These are phyloP conservation scores for Loripinus fragilis DNA, from an alignment of 2,888 invertebrate species.

Conservation along the genomic window DNA sequence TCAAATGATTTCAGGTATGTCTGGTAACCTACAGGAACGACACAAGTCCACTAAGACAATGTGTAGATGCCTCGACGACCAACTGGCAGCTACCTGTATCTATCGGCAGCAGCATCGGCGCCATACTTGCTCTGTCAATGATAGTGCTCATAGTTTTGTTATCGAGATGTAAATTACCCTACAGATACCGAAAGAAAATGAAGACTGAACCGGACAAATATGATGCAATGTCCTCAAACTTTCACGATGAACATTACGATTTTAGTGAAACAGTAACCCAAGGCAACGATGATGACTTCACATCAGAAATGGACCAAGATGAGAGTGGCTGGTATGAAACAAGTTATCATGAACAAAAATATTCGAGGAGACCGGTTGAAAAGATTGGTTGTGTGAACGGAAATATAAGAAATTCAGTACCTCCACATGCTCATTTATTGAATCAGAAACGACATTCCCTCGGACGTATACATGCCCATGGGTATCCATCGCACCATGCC, in stretches of 20 bases:
- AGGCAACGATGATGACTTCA: slow-evolving; percentile 68
- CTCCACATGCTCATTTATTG: slow-evolving; percentile 32
- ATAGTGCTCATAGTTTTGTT: slow-evolving; percentile 78
- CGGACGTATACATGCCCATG: slow-evolving; percentile 35
- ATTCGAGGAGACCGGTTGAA: slow-evolving; percentile 21
- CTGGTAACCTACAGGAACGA: slow-evolving; percentile 74
- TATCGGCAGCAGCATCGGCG: slow-evolving; percentile 79
- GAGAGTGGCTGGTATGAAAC: slow-evolving; percentile 49
- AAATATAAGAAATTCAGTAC: slow-evolving; percentile 28
- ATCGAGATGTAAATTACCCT: slow-evolving; percentile 69
- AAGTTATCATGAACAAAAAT: slow-evolving; percentile 18
- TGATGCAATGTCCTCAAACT: slow-evolving; percentile 78
- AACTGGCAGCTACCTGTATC: slow-evolving; percentile 80
- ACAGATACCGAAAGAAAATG: slow-evolving; percentile 43
- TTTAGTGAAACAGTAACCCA: slow-evolving; percentile 77
- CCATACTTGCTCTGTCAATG: slow-evolving; percentile 76
- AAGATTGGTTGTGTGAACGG: slow-evolving; percentile 37
- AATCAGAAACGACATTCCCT: slow-evolving; percentile 40
- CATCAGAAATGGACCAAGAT: slow-evolving; percentile 53
- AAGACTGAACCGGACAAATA: slow-evolving; percentile 67
- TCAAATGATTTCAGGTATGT: slow-evolving; percentile 64
- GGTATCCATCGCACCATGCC: slow-evolving; percentile 30
- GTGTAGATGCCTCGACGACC: slow-evolving; percentile 76
- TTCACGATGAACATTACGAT: slow-evolving; percentile 74
- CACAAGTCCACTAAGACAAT: slow-evolving; percentile 66